Conservation (phyloP, 2,888 invertebrate genomes). For the Rhamnusium bicolor region DNA sequence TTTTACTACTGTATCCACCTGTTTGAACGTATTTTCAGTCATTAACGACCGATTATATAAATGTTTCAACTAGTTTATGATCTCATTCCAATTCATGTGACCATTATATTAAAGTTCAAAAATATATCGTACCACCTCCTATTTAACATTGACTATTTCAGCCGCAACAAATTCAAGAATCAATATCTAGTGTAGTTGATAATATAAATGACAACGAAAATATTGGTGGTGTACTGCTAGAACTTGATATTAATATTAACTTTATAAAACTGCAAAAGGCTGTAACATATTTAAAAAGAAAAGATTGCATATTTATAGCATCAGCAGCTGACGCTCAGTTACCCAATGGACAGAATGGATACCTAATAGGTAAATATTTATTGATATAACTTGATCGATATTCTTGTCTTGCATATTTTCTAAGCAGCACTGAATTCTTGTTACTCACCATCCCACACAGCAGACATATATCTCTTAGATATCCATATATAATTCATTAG, state of each 20-base stretch:
- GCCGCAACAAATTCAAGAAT: conserved; percentile 42
- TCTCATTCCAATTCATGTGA: no score
- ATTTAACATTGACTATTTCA: conserved; percentile 7
- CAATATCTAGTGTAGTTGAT: conserved; percentile 29
- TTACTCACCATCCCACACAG: no score
- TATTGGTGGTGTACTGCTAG: conserved; percentile 75
- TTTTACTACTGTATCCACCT: no score
- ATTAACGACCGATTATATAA: no score
- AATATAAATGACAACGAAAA: conserved; percentile 68
- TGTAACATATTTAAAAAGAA: conserved; percentile 70
- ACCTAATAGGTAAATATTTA: conserved; percentile 59
- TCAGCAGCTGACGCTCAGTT: conserved; percentile 72
- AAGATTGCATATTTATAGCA: conserved; percentile 73
- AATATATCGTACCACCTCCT: not conserved
- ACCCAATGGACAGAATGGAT: conserved; percentile 64
- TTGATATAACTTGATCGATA: not conserved
- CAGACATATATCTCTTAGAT: no score
- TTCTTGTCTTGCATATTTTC: no score
- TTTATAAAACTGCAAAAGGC: conserved; percentile 73
- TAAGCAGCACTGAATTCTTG: no score
- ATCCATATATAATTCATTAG: no score
- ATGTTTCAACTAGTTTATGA: no score
- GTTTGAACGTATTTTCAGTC: no score
- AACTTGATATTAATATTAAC: conserved; percentile 73
- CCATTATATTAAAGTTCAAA: not conserved